These are phyloP conservation scores for Hycleus cichorii DNA, from an alignment of 1,140 invertebrate species.

Conservation along the genomic window DNA sequence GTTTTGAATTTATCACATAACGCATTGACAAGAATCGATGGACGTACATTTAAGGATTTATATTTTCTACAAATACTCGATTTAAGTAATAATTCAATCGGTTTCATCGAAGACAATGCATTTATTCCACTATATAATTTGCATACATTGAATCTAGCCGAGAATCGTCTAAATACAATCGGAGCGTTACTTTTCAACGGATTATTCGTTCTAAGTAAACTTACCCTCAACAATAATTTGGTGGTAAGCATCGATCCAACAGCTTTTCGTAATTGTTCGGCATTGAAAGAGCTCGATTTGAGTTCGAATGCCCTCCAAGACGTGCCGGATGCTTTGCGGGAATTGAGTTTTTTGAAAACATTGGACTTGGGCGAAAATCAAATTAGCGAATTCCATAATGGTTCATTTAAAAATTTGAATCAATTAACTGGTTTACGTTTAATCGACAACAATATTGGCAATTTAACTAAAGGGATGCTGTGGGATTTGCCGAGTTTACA, in stretches of 20 bases:
- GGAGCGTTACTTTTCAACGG: constrained; percentile 78
- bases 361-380: constrained; percentile 82
- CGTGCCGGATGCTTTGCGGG: constrained; percentile 75
- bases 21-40: constrained; percentile 69
- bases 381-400: constrained; percentile 70
- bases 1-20: constrained; percentile 82
- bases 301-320: constrained; percentile 74
- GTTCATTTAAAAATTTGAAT: constrained; percentile 73
- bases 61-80: constrained; percentile 82
- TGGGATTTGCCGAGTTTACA: constrained; percentile 74
- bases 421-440: constrained; percentile 76
- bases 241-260: constrained; percentile 71
- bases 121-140: constrained; percentile 81
- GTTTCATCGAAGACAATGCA: constrained; percentile 77
- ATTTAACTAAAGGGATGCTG: constrained; percentile 77
- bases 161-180: constrained; percentile 74
- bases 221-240: constrained; percentile 78
- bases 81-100: constrained; percentile 79
- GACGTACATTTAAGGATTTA: constrained; percentile 78
- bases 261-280: constrained; percentile 85
- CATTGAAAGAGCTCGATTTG: constrained; percentile 82
- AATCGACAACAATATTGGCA: constrained; percentile 80
- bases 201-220: constrained; percentile 71
- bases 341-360: constrained; percentile 74
- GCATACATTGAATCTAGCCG: constrained; percentile 75